Evolutionary conservation across 2,113 vertebrate genomes (phyloP), one percentile per base, ranked within the genome.

Genomic region (Empidonax alnorum): DNA sequence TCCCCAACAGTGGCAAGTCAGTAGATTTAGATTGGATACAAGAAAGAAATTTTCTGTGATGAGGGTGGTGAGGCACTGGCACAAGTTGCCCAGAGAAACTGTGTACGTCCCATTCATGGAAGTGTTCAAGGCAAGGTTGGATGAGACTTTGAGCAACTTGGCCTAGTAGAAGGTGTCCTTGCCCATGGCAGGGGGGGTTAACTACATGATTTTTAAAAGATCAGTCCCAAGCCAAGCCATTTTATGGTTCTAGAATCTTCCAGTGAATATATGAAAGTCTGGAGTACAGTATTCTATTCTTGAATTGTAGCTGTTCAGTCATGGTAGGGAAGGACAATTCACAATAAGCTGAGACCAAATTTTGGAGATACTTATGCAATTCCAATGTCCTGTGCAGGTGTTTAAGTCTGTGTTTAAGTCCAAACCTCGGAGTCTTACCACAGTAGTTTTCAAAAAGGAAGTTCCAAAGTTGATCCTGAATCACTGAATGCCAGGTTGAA

Each of bases 141-240:
- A 53, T 3, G 1, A 12, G n/a, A 7, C 9, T 76, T 27, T 35
- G 52, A 73, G 31, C 6, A 63, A 35, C 4, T 7, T 65, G 39
- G 2, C 50, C 9, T 77, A 59, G 33, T 22, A 13, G 18, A 58
- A 87, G 6, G 0, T 46, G 14, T 46, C 15, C 62, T 42, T 49
- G 16, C 8, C n/a, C 37, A 24, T 14, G 14, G 16, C 12, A 10
- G 6, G 3, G 24, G 6, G 3, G 3, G 4, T 41, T 47, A 23
- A 47, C 23, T 23, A 27, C 6, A 16, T 33, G 12, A 62, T 41
- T 61, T 86, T 37, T 30, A 11, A 69, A 77, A 78, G 1, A 11
- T 25, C 20, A 8, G 8, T 88, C 74, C 14, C 16, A 71, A 69
- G 2, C 3, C 7, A 75, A 84, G 67, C 0, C 7, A 31, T 46